Conservation (phyloP, 2,113 vertebrate species). For the Sander lucioperca region DNA sequence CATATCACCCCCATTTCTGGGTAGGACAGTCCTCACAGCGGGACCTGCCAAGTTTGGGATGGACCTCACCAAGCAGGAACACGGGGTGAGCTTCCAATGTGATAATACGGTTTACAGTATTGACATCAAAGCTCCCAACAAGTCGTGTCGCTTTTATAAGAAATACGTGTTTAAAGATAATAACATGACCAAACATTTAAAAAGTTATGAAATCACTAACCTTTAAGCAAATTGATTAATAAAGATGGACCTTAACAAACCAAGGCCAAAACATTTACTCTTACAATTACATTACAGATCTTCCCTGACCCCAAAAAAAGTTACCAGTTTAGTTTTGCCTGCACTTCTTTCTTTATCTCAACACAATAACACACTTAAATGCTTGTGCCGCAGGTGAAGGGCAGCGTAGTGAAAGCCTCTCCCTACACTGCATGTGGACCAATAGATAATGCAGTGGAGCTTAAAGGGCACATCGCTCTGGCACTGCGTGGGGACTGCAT, state of each 20-base stretch:
- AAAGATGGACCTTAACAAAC: background rate
- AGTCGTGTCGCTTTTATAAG: background rate
- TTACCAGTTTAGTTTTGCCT: constrained; percentile 1
- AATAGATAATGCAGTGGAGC: constrained; percentile 75
- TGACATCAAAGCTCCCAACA: background rate
- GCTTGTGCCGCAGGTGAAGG: constrained; percentile 79
- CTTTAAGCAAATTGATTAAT: background rate
- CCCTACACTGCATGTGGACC: constrained; percentile 84
- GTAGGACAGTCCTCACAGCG: constrained; percentile 82
- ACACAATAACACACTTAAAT: background rate
- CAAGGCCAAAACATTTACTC: background rate
- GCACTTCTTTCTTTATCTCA: background rate
- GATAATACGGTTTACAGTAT: background rate
- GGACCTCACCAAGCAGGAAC: constrained; percentile 86
- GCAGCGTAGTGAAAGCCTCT: constrained; percentile 78
- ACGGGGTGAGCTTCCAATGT: constrained; percentile 78
- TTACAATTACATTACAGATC: background rate
- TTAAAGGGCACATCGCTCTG: constrained; percentile 81
- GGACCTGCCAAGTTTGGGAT: constrained; percentile 88
- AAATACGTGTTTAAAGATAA: background rate
- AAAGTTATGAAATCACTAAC: background rate
- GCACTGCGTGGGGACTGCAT: constrained; percentile 86
- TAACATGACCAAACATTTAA: background rate
- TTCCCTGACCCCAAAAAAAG: background rate
- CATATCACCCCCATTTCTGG: constrained; percentile 86